Evolutionary conservation across 2,113 vertebrate genomes (phyloP).

Genomic region (Paraplagusia blochii): DNA sequence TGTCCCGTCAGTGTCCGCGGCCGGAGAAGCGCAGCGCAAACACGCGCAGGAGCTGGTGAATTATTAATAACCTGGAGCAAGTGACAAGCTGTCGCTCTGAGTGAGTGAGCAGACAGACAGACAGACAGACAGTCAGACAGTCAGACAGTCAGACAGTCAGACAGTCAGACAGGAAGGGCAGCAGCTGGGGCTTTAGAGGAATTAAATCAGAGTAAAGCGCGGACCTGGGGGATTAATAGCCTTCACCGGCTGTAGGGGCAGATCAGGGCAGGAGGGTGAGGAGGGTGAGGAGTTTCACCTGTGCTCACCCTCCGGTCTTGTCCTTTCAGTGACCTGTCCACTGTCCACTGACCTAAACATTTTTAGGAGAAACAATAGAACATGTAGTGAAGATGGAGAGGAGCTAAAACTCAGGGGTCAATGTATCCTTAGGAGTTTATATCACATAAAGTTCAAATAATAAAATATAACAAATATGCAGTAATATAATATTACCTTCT

Average conservation of each 20-base stretch:
- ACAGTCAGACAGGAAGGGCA: conserved; percentile 40
- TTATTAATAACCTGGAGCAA: conserved; percentile 80
- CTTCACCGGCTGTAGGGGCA: conserved; percentile 70
- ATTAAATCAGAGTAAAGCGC: conserved; percentile 80
- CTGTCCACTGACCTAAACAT: too few species aligned
- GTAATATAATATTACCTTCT: too few species aligned
- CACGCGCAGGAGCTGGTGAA: conserved; percentile 67
- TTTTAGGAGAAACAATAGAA: too few species aligned
- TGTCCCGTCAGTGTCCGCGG: conserved; percentile 59
- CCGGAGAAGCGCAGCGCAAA: conserved; percentile 50
- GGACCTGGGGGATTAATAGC: conserved; percentile 78
- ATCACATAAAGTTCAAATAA: too few species aligned
- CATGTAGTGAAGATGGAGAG: too few species aligned
- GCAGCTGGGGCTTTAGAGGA: conserved; percentile 81
- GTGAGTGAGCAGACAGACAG: conserved; percentile 61
- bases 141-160: too few species aligned
- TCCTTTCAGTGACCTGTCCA: too few species aligned
- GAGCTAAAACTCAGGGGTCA: too few species aligned
- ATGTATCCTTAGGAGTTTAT: too few species aligned
- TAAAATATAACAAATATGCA: too few species aligned
- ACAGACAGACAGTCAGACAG: too few species aligned
- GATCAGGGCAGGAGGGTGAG: conserved; percentile 51
- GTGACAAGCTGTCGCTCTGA: conserved; percentile 77
- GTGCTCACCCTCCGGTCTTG: too few species aligned
- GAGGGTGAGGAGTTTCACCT: conserved; percentile 18